phyloP scores from a whole-genome alignment of 1,140 invertebrate genomes.

The Drosophila jambulina region DNA sequence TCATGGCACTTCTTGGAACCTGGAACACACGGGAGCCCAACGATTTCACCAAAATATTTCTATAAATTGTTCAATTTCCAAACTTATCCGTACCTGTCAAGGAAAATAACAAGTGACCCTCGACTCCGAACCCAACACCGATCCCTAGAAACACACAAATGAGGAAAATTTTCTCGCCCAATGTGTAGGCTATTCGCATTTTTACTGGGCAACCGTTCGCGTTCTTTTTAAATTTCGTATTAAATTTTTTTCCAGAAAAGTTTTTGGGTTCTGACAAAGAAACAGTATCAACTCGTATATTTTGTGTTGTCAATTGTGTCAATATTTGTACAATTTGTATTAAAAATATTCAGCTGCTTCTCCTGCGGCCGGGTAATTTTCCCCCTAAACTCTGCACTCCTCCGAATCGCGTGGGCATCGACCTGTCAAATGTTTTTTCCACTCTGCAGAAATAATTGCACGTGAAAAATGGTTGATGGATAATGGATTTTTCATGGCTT shows the following conservation, averaged over 20 bases:
- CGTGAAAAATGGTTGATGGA: neutral
- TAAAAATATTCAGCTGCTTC: conserved; percentile 47
- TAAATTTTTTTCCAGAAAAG: conserved; percentile 21
- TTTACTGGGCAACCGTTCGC: conserved; percentile 7
- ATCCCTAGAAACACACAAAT: conserved; percentile 31
- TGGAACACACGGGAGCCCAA: neutral
- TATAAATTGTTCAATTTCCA: neutral
- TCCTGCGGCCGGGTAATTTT: conserved; percentile 17
- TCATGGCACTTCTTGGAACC: conserved; percentile 67
- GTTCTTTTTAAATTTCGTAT: conserved; percentile 26
- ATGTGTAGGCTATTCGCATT: conserved; percentile 39
- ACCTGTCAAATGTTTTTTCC: conserved; percentile 40
- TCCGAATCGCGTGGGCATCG: conserved; percentile 41
- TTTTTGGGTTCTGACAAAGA: conserved; percentile 20
- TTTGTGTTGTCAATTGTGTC: conserved; percentile 61
- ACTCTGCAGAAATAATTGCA: conserved; percentile 25
- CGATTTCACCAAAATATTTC: neutral
- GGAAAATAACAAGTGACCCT: conserved; percentile 35
- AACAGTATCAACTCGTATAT: conserved; percentile 18
- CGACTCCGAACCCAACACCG: conserved; percentile 5
- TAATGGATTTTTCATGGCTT: neutral
- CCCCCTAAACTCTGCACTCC: conserved; percentile 21
- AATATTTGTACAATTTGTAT: conserved; percentile 65
- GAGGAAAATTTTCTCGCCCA: conserved; percentile 21
- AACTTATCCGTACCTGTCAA: conserved; percentile 55